A percentile compares a stretch with the other conserved stretches of the same genome.
Evolutionary conservation across 2,888 invertebrate genomes (phyloP).

Genomic region (Xestia xanthographa): DNA sequence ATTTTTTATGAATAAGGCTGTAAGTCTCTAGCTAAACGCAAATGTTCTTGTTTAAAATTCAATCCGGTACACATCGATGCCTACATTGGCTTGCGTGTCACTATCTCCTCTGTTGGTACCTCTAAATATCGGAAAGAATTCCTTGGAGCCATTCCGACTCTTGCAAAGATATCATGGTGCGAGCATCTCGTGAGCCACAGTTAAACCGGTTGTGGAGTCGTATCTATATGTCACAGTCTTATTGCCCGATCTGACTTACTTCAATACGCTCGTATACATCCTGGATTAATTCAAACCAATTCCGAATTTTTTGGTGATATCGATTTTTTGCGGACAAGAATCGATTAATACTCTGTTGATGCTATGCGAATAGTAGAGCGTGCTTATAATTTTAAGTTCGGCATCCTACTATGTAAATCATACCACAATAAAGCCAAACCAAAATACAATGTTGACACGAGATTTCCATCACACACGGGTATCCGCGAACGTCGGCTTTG

Average conservation of each 20-base stretch:
- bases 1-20: no score
- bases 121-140: constrained; percentile 71
- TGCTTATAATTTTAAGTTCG: constrained; percentile 44
- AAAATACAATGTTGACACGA: constrained; percentile 67
- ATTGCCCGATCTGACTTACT: constrained; percentile 62
- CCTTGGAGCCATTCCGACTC: constrained; percentile 67
- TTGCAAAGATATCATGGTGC: constrained; percentile 69
- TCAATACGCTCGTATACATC: constrained; percentile 49
- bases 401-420: constrained; percentile 59
- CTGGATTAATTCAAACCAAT: not conserved
- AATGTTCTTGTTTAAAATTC: constrained; percentile 62
- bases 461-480: constrained; percentile 61
- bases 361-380: not conserved
- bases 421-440: constrained; percentile 63
- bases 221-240: constrained; percentile 72
- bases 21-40: constrained; percentile 33
- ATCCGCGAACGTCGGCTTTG: constrained; percentile 55
- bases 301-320: not conserved
- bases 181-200: constrained; percentile 66
- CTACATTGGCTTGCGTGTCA: constrained; percentile 70
- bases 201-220: constrained; percentile 72
- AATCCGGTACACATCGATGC: constrained; percentile 58
- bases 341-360: constrained; percentile 6
- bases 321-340: not conserved
- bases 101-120: constrained; percentile 68